Evolutionary conservation across 2,797 vertebrate genomes (phyloP).

Genomic region (Pogonophryne albipinna): DNA sequence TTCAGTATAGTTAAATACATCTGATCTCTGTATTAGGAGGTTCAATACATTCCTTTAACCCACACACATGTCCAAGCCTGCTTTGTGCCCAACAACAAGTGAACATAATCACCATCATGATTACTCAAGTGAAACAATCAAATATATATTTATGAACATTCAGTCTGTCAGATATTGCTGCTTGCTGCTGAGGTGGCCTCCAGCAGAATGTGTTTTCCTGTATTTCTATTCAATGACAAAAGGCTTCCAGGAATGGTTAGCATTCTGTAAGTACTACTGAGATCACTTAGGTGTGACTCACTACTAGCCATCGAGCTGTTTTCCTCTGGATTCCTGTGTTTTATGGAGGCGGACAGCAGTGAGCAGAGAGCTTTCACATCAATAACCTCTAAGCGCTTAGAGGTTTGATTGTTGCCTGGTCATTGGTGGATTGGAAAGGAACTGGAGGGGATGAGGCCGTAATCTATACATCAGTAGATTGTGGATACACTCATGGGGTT

Average conservation of each 20-base stretch:
- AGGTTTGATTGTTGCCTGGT: constrained; percentile 59
- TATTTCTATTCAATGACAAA: constrained; percentile 43
- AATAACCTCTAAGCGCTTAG: constrained; percentile 77
- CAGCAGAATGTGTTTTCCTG: constrained; percentile 11
- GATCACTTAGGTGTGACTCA: constrained; percentile 71
- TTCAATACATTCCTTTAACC: neutral
- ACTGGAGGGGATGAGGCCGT: constrained; percentile 45
- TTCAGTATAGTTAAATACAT: neutral
- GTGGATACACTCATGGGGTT: constrained; percentile 35
- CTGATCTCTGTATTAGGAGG: neutral
- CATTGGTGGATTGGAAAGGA: constrained; percentile 55
- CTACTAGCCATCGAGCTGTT: constrained; percentile 58
- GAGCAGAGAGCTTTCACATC: constrained; percentile 66
- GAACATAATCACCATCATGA: neutral
- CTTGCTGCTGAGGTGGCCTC: constrained; percentile 10
- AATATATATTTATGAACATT: neutral
- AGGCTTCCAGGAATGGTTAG: constrained; percentile 61
- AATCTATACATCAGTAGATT: constrained; percentile 57
- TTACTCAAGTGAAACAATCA: constrained; percentile 1
- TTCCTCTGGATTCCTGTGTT: constrained; percentile 68
- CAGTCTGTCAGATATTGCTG: neutral
- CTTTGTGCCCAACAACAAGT: neutral
- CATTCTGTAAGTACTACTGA: constrained; percentile 46
- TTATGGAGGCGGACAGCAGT: constrained; percentile 68
- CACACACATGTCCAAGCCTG: neutral